Evolutionary conservation across 1,140 invertebrate genomes (phyloP).

Genomic region (Meloidogyne floridensis): DNA sequence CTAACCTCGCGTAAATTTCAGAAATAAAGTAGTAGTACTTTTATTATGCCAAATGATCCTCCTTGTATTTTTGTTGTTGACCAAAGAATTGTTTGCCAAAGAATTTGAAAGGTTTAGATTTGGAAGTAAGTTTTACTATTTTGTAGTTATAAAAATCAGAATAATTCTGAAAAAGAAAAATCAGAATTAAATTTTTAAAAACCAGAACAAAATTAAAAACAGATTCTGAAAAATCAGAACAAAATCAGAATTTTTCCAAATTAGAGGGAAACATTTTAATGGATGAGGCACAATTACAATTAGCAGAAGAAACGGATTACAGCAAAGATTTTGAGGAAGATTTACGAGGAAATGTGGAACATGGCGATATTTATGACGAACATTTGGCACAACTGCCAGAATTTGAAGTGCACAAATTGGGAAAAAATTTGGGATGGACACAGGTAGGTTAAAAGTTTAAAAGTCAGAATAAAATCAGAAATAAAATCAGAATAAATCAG

Average conservation of each 20-base stretch:
- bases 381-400: conserved; percentile 7
- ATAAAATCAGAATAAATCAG: not conserved
- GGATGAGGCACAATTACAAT: conserved; percentile 22
- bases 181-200: not conserved
- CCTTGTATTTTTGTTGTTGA: not conserved
- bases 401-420: conserved; percentile 18
- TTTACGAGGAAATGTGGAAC: not conserved
- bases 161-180: not conserved
- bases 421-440: conserved; percentile 15
- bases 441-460: not conserved
- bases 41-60: not conserved
- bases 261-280: not conserved
- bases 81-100: too few species aligned
- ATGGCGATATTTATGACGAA: conserved; percentile 28
- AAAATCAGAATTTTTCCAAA: not conserved
- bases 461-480: not conserved
- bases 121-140: conserved; percentile 1
- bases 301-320: conserved; percentile 14
- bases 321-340: conserved; percentile 27
- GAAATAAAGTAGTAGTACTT: too few species aligned
- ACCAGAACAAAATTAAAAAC: too few species aligned
- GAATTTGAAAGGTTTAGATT: conserved; percentile 1
- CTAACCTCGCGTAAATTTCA: too few species aligned
- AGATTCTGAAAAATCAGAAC: too few species aligned
- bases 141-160: not conserved